These are phyloP conservation scores for Acrocephalus scirpaceus DNA, from an alignment of 2,797 vertebrate genomes.

Conservation along the genomic window DNA sequence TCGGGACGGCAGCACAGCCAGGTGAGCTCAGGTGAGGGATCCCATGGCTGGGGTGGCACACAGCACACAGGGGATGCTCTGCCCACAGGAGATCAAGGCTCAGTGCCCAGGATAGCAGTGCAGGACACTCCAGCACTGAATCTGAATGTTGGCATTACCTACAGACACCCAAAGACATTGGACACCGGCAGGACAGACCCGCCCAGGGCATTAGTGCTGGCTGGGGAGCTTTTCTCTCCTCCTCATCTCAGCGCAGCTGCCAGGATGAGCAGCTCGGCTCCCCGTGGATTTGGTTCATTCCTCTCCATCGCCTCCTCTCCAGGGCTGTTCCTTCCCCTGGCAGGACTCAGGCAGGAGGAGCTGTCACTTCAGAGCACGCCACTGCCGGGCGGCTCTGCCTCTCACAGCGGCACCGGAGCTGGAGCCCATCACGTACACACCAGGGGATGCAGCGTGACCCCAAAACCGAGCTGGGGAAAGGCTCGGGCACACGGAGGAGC, in stretches of 20 bases:
- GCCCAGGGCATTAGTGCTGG: background rate
- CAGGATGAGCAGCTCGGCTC: background rate
- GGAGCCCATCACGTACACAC: background rate
- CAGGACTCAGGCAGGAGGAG: background rate
- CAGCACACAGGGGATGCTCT: background rate
- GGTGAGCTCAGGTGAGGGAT: background rate
- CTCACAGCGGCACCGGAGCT: rapidly evolving
- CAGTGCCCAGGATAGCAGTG: background rate
- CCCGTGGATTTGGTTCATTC: background rate
- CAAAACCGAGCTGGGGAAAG: background rate
- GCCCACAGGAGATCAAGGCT: background rate
- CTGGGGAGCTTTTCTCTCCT: background rate
- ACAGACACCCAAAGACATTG: background rate
- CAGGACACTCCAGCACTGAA: background rate
- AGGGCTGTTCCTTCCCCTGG: background rate
- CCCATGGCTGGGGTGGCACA: background rate
- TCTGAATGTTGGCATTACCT: background rate
- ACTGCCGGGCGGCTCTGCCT: background rate
- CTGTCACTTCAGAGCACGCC: conserved; percentile 12
- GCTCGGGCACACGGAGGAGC: rapidly evolving
- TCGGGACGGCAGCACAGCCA: rapidly evolving
- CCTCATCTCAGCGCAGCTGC: background rate
- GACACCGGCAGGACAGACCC: background rate
- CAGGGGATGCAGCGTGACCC: background rate
- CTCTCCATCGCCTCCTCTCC: background rate